A percentile compares a stretch with the other conserved stretches of the same genome.
Conservation (phyloP, 2,797 vertebrate genomes). For the Masticophis lateralis region DNA sequence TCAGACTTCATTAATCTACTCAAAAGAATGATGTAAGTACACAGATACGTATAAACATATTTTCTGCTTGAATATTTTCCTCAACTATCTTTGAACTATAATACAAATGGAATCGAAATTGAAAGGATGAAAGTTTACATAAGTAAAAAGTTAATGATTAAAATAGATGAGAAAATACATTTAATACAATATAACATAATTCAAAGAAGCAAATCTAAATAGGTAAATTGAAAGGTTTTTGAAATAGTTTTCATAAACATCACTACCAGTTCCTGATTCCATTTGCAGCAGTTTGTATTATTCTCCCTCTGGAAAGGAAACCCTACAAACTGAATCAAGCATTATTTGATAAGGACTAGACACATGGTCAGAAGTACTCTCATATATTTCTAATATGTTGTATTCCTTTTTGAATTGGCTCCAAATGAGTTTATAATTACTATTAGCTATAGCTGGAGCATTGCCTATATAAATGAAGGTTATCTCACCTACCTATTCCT, state of each 20-base stretch:
- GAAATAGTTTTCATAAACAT: not conserved
- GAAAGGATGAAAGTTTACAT: not conserved
- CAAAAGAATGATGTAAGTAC: not conserved
- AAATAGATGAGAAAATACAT: not conserved
- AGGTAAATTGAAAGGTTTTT: not conserved
- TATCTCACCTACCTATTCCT: not conserved
- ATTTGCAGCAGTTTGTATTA: not conserved
- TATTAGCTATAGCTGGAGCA: not conserved
- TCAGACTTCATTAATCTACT: not conserved
- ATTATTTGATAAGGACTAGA: not conserved
- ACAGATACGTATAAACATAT: not conserved
- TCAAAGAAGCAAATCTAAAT: not conserved
- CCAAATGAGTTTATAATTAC: not conserved
- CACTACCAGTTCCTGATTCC: not conserved
- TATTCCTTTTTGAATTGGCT: not conserved
- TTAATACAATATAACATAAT: not conserved
- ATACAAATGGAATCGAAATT: not conserved
- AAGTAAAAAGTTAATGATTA: not conserved
- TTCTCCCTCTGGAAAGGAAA: not conserved
- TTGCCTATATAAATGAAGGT: not conserved
- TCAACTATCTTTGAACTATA: not conserved
- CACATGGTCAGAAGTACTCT: not conserved
- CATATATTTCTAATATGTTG: not conserved
- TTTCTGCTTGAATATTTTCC: not conserved
- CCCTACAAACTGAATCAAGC: not conserved